Evolutionary conservation across 1,140 invertebrate species (phyloP).

Genomic region (Matsumurasca onukii): DNA sequence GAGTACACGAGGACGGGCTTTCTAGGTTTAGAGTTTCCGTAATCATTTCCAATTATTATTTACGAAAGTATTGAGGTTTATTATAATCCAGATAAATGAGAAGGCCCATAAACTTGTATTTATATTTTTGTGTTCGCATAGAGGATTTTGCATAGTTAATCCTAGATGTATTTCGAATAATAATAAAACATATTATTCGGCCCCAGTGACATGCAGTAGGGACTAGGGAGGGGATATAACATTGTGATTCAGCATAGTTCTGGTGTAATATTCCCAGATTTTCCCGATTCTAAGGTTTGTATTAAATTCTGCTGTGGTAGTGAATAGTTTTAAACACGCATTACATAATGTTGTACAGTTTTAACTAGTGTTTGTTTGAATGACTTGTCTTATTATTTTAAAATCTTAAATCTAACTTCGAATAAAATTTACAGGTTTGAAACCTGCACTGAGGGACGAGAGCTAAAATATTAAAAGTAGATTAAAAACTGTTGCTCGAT

Average conservation of each 20-base stretch:
- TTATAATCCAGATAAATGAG: too few relatives aligned
- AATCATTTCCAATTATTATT: background rate
- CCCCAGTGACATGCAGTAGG: constrained; percentile 14
- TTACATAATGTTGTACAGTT: too few relatives aligned
- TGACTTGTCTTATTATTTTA: background rate
- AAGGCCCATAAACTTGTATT: too few relatives aligned
- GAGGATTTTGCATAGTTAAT: too few relatives aligned
- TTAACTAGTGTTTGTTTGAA: too few relatives aligned
- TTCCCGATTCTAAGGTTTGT: background rate
- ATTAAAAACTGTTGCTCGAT: background rate
- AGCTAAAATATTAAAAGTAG: background rate
- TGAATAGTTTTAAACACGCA: too few relatives aligned
- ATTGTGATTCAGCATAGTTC: constrained; percentile 22
- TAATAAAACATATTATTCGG: constrained; percentile 23
- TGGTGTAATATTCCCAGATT: constrained; percentile 13
- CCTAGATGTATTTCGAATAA: too few relatives aligned
- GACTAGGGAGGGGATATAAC: constrained; percentile 27
- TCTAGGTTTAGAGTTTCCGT: background rate
- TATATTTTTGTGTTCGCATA: too few relatives aligned
- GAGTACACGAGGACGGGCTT: background rate
- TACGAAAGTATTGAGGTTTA: too few relatives aligned
- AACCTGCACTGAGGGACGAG: background rate
- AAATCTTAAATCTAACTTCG: background rate
- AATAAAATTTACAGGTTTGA: background rate
- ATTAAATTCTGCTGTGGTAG: too few relatives aligned